Conservation (phyloP, 2,797 vertebrate genomes). For the Buceros bicornis region DNA sequence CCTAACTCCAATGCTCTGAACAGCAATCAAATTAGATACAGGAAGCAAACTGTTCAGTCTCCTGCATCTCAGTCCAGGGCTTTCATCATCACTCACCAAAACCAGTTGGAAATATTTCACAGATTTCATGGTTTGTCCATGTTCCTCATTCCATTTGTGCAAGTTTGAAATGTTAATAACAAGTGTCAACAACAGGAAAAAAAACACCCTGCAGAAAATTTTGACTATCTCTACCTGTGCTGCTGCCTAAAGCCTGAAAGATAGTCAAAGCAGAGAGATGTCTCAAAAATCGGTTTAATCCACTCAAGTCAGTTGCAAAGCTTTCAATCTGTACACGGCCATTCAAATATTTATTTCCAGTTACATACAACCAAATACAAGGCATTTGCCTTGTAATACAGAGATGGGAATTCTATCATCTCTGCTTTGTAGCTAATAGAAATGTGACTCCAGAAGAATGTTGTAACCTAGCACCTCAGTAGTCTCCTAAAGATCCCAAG, state of each 20-base stretch:
- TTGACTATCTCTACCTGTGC: background rate
- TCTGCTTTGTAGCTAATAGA: background rate
- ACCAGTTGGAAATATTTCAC: background rate
- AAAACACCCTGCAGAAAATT: background rate
- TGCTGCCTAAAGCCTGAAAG: background rate
- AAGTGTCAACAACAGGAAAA: background rate
- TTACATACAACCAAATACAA: background rate
- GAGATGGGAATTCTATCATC: background rate
- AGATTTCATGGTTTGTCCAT: background rate
- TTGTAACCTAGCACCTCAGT: background rate
- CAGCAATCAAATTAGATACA: background rate
- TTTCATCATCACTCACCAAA: background rate
- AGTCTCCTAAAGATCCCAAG: background rate
- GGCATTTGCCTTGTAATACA: background rate
- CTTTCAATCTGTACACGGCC: background rate
- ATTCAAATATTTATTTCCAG: conserved; percentile 12
- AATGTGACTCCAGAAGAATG: background rate
- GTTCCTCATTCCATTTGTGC: background rate
- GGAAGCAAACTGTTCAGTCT: background rate
- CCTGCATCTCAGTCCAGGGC: background rate
- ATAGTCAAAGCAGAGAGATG: background rate
- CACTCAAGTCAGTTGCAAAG: background rate
- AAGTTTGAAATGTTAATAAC: background rate
- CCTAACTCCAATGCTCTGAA: background rate
- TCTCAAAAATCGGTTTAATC: conserved; percentile 3